These are phyloP conservation scores for Anadara kagoshimensis DNA, from an alignment of 1,140 invertebrate species.

Conservation along the genomic window DNA sequence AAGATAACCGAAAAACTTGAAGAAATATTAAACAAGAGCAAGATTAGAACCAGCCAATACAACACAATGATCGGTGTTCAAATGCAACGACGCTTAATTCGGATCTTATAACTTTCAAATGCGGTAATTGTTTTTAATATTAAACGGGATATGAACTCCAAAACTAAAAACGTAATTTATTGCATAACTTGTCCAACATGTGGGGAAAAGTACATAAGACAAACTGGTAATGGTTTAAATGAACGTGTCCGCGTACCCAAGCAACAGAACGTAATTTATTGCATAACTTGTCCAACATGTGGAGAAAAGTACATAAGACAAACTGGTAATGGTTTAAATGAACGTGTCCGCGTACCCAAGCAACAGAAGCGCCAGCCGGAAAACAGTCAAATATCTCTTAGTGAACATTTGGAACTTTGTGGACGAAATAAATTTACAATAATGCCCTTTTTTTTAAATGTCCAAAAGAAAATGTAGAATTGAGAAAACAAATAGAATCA, in stretches of 20 bases:
- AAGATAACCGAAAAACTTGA: conserved; percentile 6
- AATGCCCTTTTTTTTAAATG: neutral
- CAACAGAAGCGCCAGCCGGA: neutral
- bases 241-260: neutral
- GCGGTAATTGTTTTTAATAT: too few relatives aligned
- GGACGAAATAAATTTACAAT: too few relatives aligned
- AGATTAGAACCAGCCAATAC: neutral
- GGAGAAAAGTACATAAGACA: neutral
- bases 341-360: neutral
- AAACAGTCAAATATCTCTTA: neutral
- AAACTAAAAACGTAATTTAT: too few relatives aligned
- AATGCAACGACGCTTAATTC: too few relatives aligned
- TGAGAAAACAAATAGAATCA: neutral
- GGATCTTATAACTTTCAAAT: too few relatives aligned
- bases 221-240: neutral
- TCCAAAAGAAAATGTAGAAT: neutral
- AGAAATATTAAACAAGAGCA: neutral
- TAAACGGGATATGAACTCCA: too few relatives aligned
- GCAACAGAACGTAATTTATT: neutral
- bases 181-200: neutral
- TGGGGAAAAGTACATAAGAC: neutral
- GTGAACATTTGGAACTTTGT: neutral
- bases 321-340: neutral
- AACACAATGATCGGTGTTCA: too few relatives aligned
- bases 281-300: neutral